phyloP scores from a whole-genome alignment of 2,113 vertebrate genomes.

The Alethe diademata region DNA sequence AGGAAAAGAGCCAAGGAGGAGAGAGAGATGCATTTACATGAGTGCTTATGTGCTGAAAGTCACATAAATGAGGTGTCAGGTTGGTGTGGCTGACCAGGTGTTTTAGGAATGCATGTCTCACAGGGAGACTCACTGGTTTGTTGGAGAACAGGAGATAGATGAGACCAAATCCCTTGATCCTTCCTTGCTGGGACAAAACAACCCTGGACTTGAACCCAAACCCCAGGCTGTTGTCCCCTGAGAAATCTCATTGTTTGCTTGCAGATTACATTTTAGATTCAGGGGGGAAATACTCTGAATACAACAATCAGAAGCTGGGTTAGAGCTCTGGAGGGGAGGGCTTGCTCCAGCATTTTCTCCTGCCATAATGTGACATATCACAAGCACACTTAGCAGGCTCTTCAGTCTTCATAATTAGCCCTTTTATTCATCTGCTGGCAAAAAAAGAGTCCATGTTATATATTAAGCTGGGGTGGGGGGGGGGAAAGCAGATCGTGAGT shows the following conservation, averaged over 20 bases:
- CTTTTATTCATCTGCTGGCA: not conserved
- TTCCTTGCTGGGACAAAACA: not conserved
- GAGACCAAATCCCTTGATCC: not conserved
- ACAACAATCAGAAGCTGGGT: not conserved
- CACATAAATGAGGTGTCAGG: not conserved
- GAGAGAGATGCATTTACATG: fast-evolving
- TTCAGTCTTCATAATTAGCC: not conserved
- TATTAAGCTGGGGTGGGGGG: not conserved
- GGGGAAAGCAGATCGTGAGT: not conserved
- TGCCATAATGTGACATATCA: fast-evolving
- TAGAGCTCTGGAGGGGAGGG: not conserved
- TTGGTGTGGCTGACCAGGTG: too few relatives aligned
- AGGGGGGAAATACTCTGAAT: not conserved
- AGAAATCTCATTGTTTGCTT: not conserved
- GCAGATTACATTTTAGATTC: not conserved
- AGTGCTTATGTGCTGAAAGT: not conserved
- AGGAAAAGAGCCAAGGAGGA: not conserved
- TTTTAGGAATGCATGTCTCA: not conserved
- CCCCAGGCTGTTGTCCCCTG: not conserved
- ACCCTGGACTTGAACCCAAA: not conserved
- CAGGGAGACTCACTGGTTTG: not conserved
- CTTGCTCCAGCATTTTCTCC: not conserved
- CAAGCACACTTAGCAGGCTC: not conserved
- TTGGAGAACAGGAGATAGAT: not conserved
- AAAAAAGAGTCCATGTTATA: not conserved